Base-by-base conservation (phyloP, 2,113 vertebrate species). In the Arenaria interpres region DNA sequence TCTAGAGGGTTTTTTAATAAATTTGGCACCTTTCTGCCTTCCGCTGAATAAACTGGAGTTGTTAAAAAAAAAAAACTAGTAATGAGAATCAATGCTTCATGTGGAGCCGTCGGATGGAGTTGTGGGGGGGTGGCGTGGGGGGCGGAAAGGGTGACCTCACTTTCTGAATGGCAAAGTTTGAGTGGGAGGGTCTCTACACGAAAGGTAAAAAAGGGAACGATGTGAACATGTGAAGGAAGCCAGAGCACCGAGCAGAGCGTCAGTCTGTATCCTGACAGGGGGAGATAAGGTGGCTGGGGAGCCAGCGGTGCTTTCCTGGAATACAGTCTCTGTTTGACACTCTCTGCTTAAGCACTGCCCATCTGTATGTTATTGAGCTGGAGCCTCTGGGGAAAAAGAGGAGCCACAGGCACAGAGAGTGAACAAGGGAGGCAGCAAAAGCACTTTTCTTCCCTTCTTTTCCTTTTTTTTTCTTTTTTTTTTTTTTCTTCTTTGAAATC, bases 141-240 rank as follows among this genome's bases (percentile, higher is more conserved):
- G 81, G 11, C 64, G 96, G 77, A 92, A 96, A 89, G 90, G 66
- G 68, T 72, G 82, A 95, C 75, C 91, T 96, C 66, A 53, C 74
- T 93, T 93, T 96, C 69, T 84, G 94, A 90, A 94, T 73, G 19
- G 87, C 80, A 89, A 87, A 80, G 87, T 97, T 92, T 87, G 93
- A 96, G 97, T 95, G 97, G 98, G 98, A 98, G 98, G 97, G 95
- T 96, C 97, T 95, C 63, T 17, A 71, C 79, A 89, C 41, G 82
- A 95, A 98, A 98, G 98, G 98, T 98, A 96, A 90, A 96, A 96
- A 94, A 97, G 96, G 97, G 97, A 97, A 96, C 68, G 97, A 97
- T 97, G 96, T 94, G 97, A 97, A 94, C 66, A 96, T 88, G 75
- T 95, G 97, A 95, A 97, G 97, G 98, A 96, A 97, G 96, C 92